Evolutionary conservation across 2,113 vertebrate genomes (phyloP), one percentile per base, ranked within the genome.

Genomic region (Epinephelus lanceolatus): DNA sequence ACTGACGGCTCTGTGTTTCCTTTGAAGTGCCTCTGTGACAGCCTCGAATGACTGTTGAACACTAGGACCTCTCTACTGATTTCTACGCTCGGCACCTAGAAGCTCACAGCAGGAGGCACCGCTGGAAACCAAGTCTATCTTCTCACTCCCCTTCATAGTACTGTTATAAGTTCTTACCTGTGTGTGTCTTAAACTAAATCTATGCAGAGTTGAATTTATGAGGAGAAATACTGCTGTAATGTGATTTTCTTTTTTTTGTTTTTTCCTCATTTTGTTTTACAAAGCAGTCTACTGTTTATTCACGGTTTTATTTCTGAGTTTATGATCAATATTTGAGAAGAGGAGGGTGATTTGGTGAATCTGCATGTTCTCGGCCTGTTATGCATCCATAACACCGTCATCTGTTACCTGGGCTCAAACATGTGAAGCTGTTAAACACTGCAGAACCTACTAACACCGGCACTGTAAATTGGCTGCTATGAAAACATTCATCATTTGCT

Each of bases 151-250:
- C 56, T 71, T 80, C 74, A 73, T 78, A 77, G 84, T 79, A 87
- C 93, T 91, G 81, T 90, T 90, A 21, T 79, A 68, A 74, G 76
- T 88, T 91, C 70, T 81, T 84, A 84, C 89, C 92, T 82, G 84
- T 90, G 91, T 85, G 91, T 94, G 89, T 92, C 91, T 90, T 93
- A 93, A 90, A 83, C 76, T 78, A 56, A 89, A 94, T 86, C 92
- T 94, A 93, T 93, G 92, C 93, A 94, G 91, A 87, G 84, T 33
- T 88, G n/a, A 72, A 65, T 78, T 62, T 21, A 76, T 23, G 76
- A 89, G 73, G 76, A 73, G 81, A 78, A 69, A 84, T 55, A 83
- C 87, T 81, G 80, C 86, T 85, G 89, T 79, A 37, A 78, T 30
- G 14, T 61, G 63, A 25, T 49, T 56, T 79, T n/a, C 14, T 61